These are phyloP conservation scores for Trypoxylus dichotomus DNA, from an alignment of 1,140 invertebrate genomes.

Conservation along the genomic window DNA sequence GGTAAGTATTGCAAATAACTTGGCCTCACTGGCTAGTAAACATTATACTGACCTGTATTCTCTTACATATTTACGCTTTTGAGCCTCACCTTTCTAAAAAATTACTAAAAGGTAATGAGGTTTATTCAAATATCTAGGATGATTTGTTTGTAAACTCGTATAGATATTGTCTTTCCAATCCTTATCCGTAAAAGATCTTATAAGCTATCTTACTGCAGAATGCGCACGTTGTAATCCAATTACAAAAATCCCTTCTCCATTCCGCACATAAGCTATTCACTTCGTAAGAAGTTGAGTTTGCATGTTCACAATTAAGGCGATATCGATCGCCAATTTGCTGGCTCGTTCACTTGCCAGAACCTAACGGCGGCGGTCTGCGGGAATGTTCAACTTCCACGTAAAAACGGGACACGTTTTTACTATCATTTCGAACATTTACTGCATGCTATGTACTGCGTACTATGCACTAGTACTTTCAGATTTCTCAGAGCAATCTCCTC, in stretches of 20 bases:
- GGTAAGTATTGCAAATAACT: no score
- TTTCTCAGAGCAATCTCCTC: neutral
- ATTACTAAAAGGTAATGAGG: neutral
- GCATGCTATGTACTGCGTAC: no score
- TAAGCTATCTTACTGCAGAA: neutral
- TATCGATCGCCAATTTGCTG: conserved; percentile 5
- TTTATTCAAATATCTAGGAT: neutral
- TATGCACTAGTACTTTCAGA: neutral
- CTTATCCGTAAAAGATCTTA: neutral
- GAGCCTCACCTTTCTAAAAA: neutral
- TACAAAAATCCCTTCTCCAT: neutral
- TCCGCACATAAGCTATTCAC: neutral
- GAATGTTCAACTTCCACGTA: neutral
- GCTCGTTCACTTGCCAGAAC: neutral
- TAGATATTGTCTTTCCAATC: neutral
- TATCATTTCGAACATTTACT: neutral
- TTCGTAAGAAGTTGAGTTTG: neutral
- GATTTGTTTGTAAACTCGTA: no score
- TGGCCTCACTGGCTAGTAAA: no score
- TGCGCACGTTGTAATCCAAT: neutral
- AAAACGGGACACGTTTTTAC: neutral
- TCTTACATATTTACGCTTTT: no score
- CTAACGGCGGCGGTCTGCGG: neutral
- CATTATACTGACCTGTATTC: no score
- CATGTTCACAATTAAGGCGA: conserved; percentile 19